Base-by-base conservation (phyloP, 2,797 vertebrate genomes). In the Acropternis orthonyx region DNA sequence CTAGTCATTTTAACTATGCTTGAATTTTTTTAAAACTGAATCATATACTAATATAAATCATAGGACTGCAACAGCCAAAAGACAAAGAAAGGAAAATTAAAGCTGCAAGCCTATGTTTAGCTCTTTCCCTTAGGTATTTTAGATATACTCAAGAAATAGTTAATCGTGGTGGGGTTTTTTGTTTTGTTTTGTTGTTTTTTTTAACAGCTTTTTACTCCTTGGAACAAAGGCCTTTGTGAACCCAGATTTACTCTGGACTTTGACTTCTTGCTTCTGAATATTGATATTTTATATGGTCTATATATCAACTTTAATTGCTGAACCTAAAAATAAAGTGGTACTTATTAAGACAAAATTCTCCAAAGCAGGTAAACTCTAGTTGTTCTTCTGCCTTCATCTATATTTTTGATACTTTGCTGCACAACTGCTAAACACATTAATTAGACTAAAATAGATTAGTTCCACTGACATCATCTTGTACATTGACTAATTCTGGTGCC, bases 381-480 rank as follows among this genome's bases (percentile, higher is more conserved):
- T 44, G 36, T 37, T 69, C 8, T 20, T 72, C 32, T 81, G 41
- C 30, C 54, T 86, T 75, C 63, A 51, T 54, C 26, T 13, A 1
- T 24, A 15, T 9, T 76, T 92, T 55, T 61, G 21, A 65, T 51
- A 74, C 37, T 92, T 94, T 44, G 41, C 39, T 59, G 12, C 41
- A 39, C 30, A 34, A 51, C 39, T 72, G 43, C 46, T 88, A 85
- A 77, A 80, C 68, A 27, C 23, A 54, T 43, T 61, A 59, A 89
- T 85, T 92, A 66, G 62, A 66, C 56, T 41, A 61, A 88, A 94
- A 79, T 23, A 94, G 74, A 84, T 92, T 78, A 69, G 69, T 90
- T 86, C 55, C 92, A 79, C 77, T 88, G 66, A 78, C 52, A 72
- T 66, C 51, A 59, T 59, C 83, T 78, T 15, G 0, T 52, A 76